These are phyloP conservation scores for Chymomyza procnemis DNA, from an alignment of 2,888 invertebrate species.

Conservation along the genomic window DNA sequence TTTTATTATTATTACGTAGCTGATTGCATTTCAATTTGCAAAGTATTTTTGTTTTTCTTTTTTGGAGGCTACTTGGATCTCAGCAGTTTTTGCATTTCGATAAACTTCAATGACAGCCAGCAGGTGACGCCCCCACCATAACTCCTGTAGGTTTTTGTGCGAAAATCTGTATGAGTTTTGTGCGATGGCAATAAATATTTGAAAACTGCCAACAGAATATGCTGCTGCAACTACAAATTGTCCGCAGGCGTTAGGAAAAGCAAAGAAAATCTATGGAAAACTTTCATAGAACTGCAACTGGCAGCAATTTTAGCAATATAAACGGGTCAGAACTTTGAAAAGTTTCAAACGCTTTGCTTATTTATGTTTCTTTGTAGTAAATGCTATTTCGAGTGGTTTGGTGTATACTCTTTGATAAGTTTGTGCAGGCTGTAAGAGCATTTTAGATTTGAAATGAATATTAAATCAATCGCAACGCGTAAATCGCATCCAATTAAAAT, in stretches of 20 bases:
- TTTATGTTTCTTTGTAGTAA: background rate
- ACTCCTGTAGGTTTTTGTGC: background rate
- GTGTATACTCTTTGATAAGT: no score
- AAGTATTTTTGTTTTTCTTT: no score
- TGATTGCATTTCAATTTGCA: background rate
- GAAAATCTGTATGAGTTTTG: background rate
- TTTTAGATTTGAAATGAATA: no score
- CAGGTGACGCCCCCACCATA: no score
- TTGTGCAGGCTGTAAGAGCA: no score
- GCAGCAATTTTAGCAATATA: background rate
- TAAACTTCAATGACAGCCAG: background rate
- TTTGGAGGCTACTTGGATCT: background rate
- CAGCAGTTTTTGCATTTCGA: background rate
- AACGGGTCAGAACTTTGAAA: background rate
- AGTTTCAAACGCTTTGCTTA: slow-evolving; percentile 34
- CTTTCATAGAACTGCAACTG: slow-evolving; percentile 41
- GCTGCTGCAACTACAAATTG: background rate
- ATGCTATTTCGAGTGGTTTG: no score
- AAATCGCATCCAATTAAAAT: no score
- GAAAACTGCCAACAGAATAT: slow-evolving; percentile 5
- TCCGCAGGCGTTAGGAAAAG: background rate
- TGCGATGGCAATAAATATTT: slow-evolving; percentile 32
- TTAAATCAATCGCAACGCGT: no score
- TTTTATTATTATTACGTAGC: background rate
- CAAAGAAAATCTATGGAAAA: slow-evolving; percentile 17